Evolutionary conservation across 2,888 invertebrate genomes (phyloP).

Genomic region (Aquatica leii): DNA sequence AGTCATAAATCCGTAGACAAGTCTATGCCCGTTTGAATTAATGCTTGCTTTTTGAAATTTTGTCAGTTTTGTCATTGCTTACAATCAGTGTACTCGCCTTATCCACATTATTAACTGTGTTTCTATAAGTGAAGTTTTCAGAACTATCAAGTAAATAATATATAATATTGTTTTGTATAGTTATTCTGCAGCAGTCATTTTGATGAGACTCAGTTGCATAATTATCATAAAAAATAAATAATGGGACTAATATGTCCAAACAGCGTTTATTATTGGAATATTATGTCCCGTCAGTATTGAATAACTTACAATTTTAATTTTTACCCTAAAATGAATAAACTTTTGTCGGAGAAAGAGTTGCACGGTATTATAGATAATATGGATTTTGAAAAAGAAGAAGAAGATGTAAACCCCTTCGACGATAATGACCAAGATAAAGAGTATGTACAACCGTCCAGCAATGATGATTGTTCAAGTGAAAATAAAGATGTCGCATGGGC

Average conservation of each 20-base stretch:
- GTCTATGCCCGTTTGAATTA: not conserved
- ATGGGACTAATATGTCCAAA: conserved; percentile 4
- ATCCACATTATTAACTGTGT: not conserved
- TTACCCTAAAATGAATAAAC: no score
- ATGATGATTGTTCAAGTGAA: no score
- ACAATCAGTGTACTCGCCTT: not conserved
- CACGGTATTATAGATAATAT: no score
- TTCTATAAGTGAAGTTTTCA: no score
- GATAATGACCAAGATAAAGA: conserved; percentile 11
- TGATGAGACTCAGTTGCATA: no score
- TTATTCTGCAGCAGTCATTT: not conserved
- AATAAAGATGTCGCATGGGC: conserved; percentile 9
- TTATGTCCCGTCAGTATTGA: no score
- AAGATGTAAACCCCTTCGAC: conserved; percentile 10
- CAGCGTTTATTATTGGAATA: conserved; percentile 1
- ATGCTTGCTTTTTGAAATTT: not conserved
- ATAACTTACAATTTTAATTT: no score
- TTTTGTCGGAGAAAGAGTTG: conserved; percentile 11
- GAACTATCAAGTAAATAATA: not conserved
- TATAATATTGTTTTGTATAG: not conserved
- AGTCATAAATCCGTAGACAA: not conserved
- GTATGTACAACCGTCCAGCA: not conserved
- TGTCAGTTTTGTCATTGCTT: not conserved
- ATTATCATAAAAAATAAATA: not conserved
- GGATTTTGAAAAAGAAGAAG: no score